Percentiles rank a stretch among this genome's conserved stretches.
Conservation (phyloP, 2,888 invertebrate genomes). For the Cabera pusaria region DNA sequence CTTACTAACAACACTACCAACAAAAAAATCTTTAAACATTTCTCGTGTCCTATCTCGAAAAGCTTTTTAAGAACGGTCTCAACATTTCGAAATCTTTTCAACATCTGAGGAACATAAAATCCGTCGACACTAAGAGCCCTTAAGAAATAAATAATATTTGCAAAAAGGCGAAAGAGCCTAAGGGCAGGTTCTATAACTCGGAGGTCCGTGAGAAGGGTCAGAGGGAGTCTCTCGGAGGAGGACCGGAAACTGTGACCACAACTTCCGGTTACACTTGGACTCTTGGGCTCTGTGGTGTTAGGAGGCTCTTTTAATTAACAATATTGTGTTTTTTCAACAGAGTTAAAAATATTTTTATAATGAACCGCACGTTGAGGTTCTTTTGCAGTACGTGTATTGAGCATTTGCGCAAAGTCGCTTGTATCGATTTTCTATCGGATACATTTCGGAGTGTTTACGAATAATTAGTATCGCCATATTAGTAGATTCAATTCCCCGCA, state of each 20-base stretch:
- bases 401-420: too few relatives aligned
- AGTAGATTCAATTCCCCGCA: too few relatives aligned
- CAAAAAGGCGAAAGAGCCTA: constrained; percentile 19
- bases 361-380: too few relatives aligned
- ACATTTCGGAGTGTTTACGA: too few relatives aligned
- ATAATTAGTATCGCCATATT: too few relatives aligned
- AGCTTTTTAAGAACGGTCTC: constrained; percentile 1
- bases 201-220: constrained; percentile 19
- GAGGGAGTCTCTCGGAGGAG: constrained; percentile 7
- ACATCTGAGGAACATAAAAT: constrained; percentile 10
- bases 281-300: too few relatives aligned
- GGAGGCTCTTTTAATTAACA: constrained; percentile 16
- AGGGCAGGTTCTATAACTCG: constrained; percentile 24
- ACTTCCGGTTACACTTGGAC: constrained; percentile 24
- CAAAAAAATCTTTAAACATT: too few relatives aligned
- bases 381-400: too few relatives aligned
- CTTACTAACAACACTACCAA: too few relatives aligned
- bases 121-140: constrained; percentile 12
- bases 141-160: constrained; percentile 23
- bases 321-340: constrained; percentile 13
- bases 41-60: too few relatives aligned
- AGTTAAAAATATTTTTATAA: too few relatives aligned
- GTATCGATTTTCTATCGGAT: too few relatives aligned
- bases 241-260: constrained; percentile 26
- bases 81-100: constrained; percentile 15